Conservation (phyloP, 2,797 vertebrate genomes). For the Botia kubotai region DNA sequence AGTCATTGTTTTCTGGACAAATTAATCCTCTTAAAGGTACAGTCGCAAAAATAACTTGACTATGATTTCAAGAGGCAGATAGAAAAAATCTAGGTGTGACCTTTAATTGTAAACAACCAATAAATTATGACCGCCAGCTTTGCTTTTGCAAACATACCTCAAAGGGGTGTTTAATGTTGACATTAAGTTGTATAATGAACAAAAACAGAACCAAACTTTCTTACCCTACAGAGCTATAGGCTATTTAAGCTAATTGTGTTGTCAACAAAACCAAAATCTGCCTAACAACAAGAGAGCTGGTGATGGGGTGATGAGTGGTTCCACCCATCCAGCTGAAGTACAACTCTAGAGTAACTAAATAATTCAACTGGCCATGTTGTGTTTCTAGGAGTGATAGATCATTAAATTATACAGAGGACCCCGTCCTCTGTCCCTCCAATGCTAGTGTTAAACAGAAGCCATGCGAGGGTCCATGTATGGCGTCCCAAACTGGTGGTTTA, state of each 20-base stretch:
- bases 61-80: no score
- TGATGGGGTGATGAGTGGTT: neutral
- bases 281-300: conserved; percentile 63
- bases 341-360: conserved; percentile 65
- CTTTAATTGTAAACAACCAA: neutral
- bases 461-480: conserved; percentile 3
- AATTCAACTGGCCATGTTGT: conserved; percentile 75
- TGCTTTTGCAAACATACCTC: neutral
- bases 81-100: no score
- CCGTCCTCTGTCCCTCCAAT: neutral
- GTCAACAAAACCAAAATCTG: conserved; percentile 67
- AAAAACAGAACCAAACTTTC: neutral
- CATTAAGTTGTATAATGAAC: conserved; percentile 8
- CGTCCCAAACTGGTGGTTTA: conserved; percentile 14
- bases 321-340: conserved; percentile 44
- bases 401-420: conserved; percentile 78
- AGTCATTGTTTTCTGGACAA: conserved; percentile 5
- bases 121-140: neutral
- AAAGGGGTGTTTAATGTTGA: conserved; percentile 1
- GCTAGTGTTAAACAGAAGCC: neutral
- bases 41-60: no score
- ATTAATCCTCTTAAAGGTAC: neutral
- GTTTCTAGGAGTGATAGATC: conserved; percentile 67
- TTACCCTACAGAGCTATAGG: neutral
- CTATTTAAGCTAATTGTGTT: conserved; percentile 1